Base-by-base conservation (phyloP, 2,888 invertebrate species). In the Diplolepis rosae region DNA sequence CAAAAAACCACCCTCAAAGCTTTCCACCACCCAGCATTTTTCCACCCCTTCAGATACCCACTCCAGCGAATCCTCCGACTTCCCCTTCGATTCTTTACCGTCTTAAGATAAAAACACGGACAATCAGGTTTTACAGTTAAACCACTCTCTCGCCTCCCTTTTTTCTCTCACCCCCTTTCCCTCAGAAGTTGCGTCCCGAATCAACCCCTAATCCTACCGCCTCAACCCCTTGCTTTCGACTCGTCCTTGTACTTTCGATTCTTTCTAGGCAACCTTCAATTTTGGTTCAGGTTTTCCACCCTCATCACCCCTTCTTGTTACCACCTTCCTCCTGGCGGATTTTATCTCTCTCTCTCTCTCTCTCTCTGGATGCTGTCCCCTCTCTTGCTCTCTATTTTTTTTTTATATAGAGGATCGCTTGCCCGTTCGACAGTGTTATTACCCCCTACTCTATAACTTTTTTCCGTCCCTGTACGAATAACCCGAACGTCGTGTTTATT, bases 71-170 rank as follows among this genome's bases (percentile, higher is more conserved):
- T 51, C 68, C 71, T 71, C 73, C 75, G 70, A 68, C 74, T 11
- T 18, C 67, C 30, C 54, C 66, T 69, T n/a, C 54, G 68, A 74
- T 66, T 66, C 71, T 56, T 65, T 66, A 75, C 75, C 83, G 85
- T 87, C 88, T 88, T 87, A 84, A 85, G 87, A 87, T 87, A 88
- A 88, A 88, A 88, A 87, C 85, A 86, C 84, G 85, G 83, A 85
- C 86, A 84, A 87, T 87, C 85, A 83, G 85, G 84, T 85, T 87
- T 87, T 81, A 79, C 81, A 82, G 85, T 84, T 87, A 87, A 87
- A 65, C 28, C 30, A 30, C 56, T 65, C 22, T 18, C n/a, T n/a
- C 52, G 15, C 5, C 66, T 45, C 39, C 24, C 54, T 9, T 27
- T 15, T 9, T 24, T 28, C 56, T 51, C 51, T 67, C 28, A 56